Evolutionary conservation across 2,113 vertebrate species (phyloP), one percentile per base, ranked within the genome.

Genomic region (Varanus salvator): DNA sequence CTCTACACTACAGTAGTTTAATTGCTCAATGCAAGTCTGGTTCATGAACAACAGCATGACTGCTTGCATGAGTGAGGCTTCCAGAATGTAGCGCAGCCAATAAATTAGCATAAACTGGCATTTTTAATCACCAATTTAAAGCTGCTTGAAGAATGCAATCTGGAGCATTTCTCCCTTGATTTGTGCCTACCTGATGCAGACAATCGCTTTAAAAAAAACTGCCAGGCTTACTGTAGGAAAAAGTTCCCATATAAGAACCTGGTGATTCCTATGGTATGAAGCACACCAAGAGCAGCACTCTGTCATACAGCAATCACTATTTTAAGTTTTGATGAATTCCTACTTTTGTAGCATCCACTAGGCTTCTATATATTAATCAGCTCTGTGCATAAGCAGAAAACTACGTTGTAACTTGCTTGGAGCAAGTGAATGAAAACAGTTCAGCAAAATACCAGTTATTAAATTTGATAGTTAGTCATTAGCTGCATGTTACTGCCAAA

Each of bases 381-480:
- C 78, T 57, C 25, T 71, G 8, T 54, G 48, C 48, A n/a, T 38
- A 38, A 69, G n/a, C 5, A 90, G 7, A 80, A 89, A 69, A 3
- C n/a, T 89, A 80, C 48, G 29, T 21, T 72, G 25, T 29, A 88
- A 54, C 7, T 85, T 90, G 60, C 48, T 85, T 85, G 34, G 38
- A 6, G 50, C 60, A 85, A 90, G 25, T 68, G 74, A 78, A 84
- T 8, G 8, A 85, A 84, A 85, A 85, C 54, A 25, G n/a, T 76
- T 80, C 60, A 85, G 60, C 78, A 77, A 78, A 89, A 77, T 89
- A 50, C 77, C 3, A 77, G 82, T 85, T 80, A 90, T 85, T 90
- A 90, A 90, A 78, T 77, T 71, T 85, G 74, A 85, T 90, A 85
- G 82, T 64, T 71, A 90, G 83, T 90, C 64, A 80, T 85, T 90